Conservation (phyloP, 2,797 vertebrate species). For the Caiman crocodilus region DNA sequence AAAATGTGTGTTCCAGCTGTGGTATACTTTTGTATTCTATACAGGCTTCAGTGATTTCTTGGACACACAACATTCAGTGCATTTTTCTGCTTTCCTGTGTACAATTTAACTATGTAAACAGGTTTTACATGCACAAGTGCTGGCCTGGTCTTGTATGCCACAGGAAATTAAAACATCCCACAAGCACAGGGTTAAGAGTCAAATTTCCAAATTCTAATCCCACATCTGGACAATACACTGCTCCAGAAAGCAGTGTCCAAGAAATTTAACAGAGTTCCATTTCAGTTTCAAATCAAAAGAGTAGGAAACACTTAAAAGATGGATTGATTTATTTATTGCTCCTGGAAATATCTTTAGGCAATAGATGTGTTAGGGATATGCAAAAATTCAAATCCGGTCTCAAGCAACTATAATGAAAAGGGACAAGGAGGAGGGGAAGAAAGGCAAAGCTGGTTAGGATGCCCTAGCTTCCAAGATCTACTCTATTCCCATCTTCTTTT, state of each 20-base stretch:
- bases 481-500: neutral
- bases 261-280: neutral
- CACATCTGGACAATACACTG: neutral
- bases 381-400: neutral
- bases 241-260: neutral
- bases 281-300: neutral
- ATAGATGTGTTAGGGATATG: neutral
- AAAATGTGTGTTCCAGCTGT: neutral
- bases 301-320: neutral
- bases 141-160: too few species aligned
- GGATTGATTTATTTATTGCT: neutral
- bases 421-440: too few species aligned
- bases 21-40: neutral
- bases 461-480: neutral
- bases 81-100: neutral
- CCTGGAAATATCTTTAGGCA: neutral
- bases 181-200: neutral
- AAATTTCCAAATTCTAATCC: neutral
- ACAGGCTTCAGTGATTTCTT: neutral
- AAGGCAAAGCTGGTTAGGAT: neutral
- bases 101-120: neutral
- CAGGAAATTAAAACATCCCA: neutral
- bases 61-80: neutral
- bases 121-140: neutral
- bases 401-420: too few species aligned